These are phyloP conservation scores for Xerus rutilus DNA, from an alignment of 2,797 vertebrate species.

Conservation along the genomic window DNA sequence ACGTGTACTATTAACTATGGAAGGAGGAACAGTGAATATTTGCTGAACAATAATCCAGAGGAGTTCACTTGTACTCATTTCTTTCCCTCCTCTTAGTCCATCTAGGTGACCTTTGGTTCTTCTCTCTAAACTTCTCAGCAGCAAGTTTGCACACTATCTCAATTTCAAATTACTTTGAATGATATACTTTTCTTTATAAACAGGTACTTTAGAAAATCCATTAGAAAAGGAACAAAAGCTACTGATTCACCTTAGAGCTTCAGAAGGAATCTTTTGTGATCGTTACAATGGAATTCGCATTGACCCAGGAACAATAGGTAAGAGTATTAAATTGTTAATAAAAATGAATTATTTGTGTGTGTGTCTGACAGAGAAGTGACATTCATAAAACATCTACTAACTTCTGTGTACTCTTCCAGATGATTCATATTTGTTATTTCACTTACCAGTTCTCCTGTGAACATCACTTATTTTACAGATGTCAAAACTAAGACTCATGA, in stretches of 20 bases:
- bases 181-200: constrained; percentile 63
- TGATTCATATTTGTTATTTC: constrained; percentile 18
- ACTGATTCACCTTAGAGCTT: constrained; percentile 86
- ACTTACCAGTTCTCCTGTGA: not conserved
- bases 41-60: not conserved
- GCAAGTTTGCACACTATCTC: not conserved
- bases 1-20: not conserved
- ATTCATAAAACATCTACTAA: not conserved
- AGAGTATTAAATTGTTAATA: constrained; percentile 43
- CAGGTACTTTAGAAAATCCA: constrained; percentile 86
- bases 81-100: not conserved
- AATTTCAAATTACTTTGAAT: constrained; percentile 3
- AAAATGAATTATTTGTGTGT: not conserved
- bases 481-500: not conserved
- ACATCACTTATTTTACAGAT: not conserved
- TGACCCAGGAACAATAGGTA: constrained; percentile 88
- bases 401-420: not conserved
- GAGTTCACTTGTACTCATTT: not conserved
- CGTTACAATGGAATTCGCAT: constrained; percentile 81
- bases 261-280: constrained; percentile 87
- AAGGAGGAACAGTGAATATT: not conserved
- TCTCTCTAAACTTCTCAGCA: not conserved
- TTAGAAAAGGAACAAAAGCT: constrained; percentile 85
- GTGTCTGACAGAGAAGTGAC: not conserved
- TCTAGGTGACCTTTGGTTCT: not conserved